Conservation (phyloP, 2,888 invertebrate species). For the Cheilosia scutellata region DNA sequence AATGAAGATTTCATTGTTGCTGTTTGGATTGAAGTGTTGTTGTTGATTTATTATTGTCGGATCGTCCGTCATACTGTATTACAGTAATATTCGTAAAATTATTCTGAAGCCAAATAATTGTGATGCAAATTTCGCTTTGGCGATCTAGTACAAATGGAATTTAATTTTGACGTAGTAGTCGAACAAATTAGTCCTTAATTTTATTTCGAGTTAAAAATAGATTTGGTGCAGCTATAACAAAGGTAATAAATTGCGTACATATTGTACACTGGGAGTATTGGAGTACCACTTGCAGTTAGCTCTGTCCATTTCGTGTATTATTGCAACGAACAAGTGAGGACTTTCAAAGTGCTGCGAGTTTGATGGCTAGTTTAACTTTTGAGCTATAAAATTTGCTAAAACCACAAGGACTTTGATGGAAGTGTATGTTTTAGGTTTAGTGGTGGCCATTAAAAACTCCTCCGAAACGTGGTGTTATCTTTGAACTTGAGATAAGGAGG, state of each 20-base stretch:
- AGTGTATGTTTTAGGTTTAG: no score
- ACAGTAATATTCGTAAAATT: constrained; percentile 1
- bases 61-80: constrained; percentile 12
- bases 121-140: constrained; percentile 44
- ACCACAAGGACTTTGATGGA: no score
- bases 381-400: constrained; percentile 24
- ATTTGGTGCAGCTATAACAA: constrained; percentile 3
- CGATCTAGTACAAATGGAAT: constrained; percentile 10
- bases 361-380: constrained; percentile 48
- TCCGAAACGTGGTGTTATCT: no score
- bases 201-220: constrained; percentile 14
- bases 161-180: not conserved
- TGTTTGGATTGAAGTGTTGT: constrained; percentile 2
- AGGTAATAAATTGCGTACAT: constrained; percentile 48
- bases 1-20: constrained; percentile 73
- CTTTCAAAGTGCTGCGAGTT: constrained; percentile 19
- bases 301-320: constrained; percentile 27
- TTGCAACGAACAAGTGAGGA: constrained; percentile 14
- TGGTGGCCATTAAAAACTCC: no score
- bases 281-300: not conserved
- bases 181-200: constrained; percentile 39
- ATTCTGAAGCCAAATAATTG: constrained; percentile 46
- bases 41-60: constrained; percentile 26
- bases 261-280: not conserved
- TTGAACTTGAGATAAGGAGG: no score